A percentile compares a stretch with the other conserved stretches of the same genome.
Evolutionary conservation across 2,888 invertebrate genomes (phyloP).

Genomic region (Plebejus melissa): DNA sequence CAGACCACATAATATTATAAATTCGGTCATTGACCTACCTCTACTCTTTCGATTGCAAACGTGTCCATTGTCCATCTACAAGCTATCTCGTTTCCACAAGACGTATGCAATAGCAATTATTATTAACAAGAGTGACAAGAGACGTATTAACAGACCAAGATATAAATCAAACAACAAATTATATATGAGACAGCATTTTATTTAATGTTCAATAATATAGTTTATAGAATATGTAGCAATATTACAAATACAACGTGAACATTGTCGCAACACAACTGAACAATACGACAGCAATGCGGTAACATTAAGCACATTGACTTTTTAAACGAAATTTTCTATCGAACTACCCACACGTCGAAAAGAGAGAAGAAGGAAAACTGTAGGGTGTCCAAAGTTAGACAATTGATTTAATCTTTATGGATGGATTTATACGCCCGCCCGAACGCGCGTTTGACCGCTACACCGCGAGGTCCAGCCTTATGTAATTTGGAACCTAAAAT

Average conservation of each 20-base stretch:
- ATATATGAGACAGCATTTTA: constrained; percentile 77
- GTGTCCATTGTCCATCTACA: too few relatives aligned
- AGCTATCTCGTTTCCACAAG: neutral
- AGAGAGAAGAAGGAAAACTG: neutral
- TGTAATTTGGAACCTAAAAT: neutral
- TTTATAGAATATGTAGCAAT: constrained; percentile 76
- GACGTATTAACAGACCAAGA: neutral
- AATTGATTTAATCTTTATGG: neutral
- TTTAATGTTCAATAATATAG: constrained; percentile 74
- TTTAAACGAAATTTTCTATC: constrained; percentile 52
- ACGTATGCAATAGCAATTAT: neutral
- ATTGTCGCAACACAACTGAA: constrained; percentile 72
- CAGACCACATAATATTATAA: neutral
- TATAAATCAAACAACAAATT: constrained; percentile 49
- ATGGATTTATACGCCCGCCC: too few relatives aligned
- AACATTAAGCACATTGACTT: constrained; percentile 68
- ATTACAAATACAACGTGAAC: constrained; percentile 78
- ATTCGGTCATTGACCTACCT: neutral
- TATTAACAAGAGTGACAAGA: too few relatives aligned
- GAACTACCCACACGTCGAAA: constrained; percentile 25
- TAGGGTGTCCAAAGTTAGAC: neutral
- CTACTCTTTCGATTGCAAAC: too few relatives aligned
- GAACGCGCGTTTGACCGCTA: too few relatives aligned
- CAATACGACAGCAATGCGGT: constrained; percentile 67
- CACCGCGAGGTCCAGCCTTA: too few relatives aligned